These are phyloP conservation scores for Argopecten irradians DNA, from an alignment of 1,140 invertebrate species.

Conservation along the genomic window DNA sequence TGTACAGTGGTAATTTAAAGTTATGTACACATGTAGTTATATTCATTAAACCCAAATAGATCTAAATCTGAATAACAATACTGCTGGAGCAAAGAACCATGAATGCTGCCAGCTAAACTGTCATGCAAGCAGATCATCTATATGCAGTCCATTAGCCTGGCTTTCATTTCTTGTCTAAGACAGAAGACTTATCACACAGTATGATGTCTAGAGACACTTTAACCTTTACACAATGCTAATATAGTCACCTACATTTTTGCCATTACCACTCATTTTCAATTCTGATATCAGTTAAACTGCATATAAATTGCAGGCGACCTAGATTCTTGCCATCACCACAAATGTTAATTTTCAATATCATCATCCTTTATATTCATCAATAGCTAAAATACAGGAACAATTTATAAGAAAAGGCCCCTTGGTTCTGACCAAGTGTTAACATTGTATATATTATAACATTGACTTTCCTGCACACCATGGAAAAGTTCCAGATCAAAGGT, in stretches of 20 bases:
- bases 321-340: background rate
- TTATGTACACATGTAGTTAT: background rate
- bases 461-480: too few relatives aligned
- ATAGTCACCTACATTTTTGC: background rate
- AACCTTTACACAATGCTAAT: background rate
- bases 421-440: too few relatives aligned
- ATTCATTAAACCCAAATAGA: background rate
- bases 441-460: too few relatives aligned
- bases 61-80: background rate
- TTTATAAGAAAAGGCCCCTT: too few relatives aligned
- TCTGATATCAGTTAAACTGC: too few relatives aligned
- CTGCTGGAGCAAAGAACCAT: background rate
- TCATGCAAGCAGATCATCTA: background rate
- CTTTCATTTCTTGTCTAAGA: background rate
- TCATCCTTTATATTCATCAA: too few relatives aligned
- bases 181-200: background rate
- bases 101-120: too few relatives aligned
- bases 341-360: background rate
- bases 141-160: background rate
- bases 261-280: background rate
- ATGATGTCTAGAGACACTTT: background rate
- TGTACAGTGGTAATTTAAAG: too few relatives aligned
- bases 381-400: too few relatives aligned
- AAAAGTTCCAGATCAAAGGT: too few relatives aligned
- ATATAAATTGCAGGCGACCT: too few relatives aligned